phyloP scores from a whole-genome alignment of 2,797 vertebrate genomes.

The Channallabes apus region DNA sequence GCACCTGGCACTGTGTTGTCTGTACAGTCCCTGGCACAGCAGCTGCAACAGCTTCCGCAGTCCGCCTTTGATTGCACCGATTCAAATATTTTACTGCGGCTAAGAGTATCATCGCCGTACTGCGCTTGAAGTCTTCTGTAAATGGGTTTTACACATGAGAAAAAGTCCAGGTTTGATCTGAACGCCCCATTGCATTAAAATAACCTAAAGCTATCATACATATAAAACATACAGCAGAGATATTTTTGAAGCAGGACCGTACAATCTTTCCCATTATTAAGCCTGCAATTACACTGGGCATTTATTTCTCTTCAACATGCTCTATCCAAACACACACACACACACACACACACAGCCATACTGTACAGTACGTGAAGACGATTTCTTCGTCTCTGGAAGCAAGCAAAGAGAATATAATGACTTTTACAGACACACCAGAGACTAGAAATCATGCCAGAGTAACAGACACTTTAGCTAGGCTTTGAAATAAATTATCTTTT shows the following conservation, averaged over 20 bases:
- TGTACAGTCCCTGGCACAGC: too few relatives aligned
- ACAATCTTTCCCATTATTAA: constrained; percentile 1
- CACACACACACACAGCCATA: background rate
- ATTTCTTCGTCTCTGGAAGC: constrained; percentile 59
- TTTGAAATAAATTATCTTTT: constrained; percentile 8
- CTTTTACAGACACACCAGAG: constrained; percentile 61
- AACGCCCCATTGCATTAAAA: background rate
- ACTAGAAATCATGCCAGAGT: constrained; percentile 40
- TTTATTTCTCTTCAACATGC: background rate
- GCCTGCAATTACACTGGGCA: background rate
- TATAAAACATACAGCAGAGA: background rate
- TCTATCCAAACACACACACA: background rate
- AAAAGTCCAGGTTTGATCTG: too few relatives aligned
- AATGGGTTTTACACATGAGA: too few relatives aligned
- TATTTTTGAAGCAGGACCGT: background rate
- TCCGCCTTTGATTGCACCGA: too few relatives aligned
- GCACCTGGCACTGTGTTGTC: too few relatives aligned
- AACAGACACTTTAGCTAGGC: background rate
- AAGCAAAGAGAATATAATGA: constrained; percentile 46
- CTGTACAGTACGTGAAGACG: constrained; percentile 54
- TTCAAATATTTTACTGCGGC: too few relatives aligned
- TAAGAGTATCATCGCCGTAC: too few relatives aligned
- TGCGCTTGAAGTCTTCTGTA: too few relatives aligned
- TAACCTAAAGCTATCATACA: background rate
- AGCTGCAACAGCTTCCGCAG: too few relatives aligned